Base-by-base conservation (phyloP, 2,888 invertebrate genomes). In the Capitulum mitella region DNA sequence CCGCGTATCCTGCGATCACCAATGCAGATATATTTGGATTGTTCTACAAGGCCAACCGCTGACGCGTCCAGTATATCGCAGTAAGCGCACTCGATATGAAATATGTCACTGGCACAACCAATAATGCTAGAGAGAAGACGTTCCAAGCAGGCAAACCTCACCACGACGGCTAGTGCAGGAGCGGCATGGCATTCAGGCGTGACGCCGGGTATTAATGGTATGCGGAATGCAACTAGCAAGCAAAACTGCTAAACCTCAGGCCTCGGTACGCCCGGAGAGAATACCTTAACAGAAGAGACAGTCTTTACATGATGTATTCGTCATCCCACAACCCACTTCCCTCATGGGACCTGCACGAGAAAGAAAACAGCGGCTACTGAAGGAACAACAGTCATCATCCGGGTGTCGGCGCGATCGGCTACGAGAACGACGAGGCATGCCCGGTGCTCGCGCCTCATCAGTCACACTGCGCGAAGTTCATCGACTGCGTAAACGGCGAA, bases 281-380 rank as follows among this genome's bases (percentile, higher is more conserved):
- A n/a, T 61, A 61, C 61, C 61, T 61, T 61, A 61, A 61, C 61
- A 61, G 37, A 26, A 54, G 70, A 54, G 70, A 70, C 37, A 22
- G 37, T 19, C 37, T 70, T 70, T 70, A 70, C 70, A 70, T 70
- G 70, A 37, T 37, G 70, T 37, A 70, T 37, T 70, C 70, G 6
- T 70, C 70, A 70, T 70, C 70, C 70, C 70, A 70, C 14, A 70
- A 19, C 70, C 70, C 70, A 34, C 22, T 70, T 19, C 70, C 70
- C 70, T 70, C 37, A 70, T 37, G 19, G 37, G 37, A 70, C 70
- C 70, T 70, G 70, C 37, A 37, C 70, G 70, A 70, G 70, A 70
- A 8, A 70, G 37, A 37, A 26, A 70, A 37, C 12, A 12, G 12
- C 3, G 34, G 70, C 70, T 70, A 70, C 70, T 19, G 61, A 61